Conservation (phyloP, 2,888 invertebrate species). For the Apodemia mormo region DNA sequence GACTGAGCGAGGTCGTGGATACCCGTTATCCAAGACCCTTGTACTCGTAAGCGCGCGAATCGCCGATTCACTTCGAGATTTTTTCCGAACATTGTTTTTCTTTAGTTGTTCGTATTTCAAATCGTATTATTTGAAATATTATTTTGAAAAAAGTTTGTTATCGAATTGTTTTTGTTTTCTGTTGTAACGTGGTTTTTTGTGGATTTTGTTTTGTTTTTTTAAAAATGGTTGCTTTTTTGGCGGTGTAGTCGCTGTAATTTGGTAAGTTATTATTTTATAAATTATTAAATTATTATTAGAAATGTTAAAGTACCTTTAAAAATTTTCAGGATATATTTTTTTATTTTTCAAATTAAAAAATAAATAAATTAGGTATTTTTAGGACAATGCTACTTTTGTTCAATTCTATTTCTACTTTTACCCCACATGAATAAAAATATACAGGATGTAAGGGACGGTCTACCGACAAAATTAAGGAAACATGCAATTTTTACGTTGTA, state of each 20-base stretch:
- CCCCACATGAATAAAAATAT: no score
- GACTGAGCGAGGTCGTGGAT: slow-evolving; percentile 12
- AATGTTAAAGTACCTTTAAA: not conserved
- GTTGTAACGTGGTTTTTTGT: not conserved
- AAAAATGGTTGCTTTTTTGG: slow-evolving; percentile 16
- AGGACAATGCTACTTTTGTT: no score
- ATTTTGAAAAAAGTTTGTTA: not conserved
- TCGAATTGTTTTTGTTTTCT: slow-evolving; percentile 8
- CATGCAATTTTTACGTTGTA: no score
- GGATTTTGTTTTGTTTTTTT: slow-evolving; percentile 14
- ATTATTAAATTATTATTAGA: not conserved
- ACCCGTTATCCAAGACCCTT: slow-evolving; percentile 13
- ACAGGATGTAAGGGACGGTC: no score
- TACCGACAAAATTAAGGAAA: no score
- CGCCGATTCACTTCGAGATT: slow-evolving; percentile 10
- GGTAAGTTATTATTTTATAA: not conserved
- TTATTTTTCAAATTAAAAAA: no score
- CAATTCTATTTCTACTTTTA: no score
- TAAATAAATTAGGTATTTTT: no score
- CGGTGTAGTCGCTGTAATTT: slow-evolving; percentile 11
- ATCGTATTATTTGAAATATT: not conserved
- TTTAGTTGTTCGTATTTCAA: not conserved
- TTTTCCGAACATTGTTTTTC: slow-evolving; percentile 17
- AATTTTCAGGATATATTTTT: no score
- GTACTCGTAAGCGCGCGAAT: slow-evolving; percentile 22